phyloP scores from a whole-genome alignment of 1,140 invertebrate species.

The Periplaneta americana region DNA sequence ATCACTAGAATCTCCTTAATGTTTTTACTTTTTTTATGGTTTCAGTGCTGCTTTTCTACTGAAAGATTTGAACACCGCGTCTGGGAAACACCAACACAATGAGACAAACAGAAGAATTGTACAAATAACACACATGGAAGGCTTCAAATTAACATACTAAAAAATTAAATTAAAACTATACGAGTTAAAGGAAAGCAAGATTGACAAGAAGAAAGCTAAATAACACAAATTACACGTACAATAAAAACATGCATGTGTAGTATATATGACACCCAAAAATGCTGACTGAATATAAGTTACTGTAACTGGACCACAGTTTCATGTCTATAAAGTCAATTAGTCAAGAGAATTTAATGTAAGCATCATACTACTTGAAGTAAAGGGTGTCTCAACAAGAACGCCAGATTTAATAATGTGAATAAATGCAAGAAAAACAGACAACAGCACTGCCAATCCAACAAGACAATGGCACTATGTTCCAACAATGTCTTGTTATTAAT shows the following conservation, averaged over 20 bases:
- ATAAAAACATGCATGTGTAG: constrained; percentile 12
- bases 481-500: no score
- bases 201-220: background rate
- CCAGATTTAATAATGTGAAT: no score
- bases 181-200: constrained; percentile 1
- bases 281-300: background rate
- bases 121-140: constrained; percentile 5
- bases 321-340: no score
- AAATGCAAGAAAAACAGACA: no score
- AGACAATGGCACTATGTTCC: no score
- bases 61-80: background rate
- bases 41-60: background rate
- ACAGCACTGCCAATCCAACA: no score
- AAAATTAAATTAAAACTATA: background rate
- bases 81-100: constrained; percentile 1
- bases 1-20: background rate
- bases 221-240: background rate
- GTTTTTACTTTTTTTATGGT: background rate
- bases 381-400: no score
- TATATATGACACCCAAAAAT: constrained; percentile 2
- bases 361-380: no score
- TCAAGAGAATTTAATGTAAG: no score
- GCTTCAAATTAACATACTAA: background rate
- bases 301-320: no score
- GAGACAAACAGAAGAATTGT: background rate